phyloP scores from a whole-genome alignment of 35 echinoderm and acorn worm genomes.

The Strongylocentrotus purpuratus region DNA sequence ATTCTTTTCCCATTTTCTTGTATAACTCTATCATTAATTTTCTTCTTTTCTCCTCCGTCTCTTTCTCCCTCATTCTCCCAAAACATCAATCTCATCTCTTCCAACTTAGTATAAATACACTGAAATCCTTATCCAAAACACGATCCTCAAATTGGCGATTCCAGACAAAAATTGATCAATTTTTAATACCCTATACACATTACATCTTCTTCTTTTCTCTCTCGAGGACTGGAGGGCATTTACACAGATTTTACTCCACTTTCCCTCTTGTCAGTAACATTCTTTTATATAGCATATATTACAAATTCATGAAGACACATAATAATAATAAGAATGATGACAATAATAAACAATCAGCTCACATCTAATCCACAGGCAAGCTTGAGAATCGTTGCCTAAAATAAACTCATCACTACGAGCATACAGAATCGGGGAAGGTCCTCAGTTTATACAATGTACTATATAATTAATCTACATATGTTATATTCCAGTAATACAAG shows the following conservation, averaged over 20 bases:
- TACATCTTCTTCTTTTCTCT: background rate
- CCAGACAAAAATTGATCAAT: conserved; percentile 25
- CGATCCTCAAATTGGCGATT: background rate
- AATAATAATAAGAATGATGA: background rate
- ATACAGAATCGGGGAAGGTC: background rate
- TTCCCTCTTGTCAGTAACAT: background rate
- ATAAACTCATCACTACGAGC: background rate
- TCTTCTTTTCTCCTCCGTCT: background rate
- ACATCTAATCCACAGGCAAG: background rate
- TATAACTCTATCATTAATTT: too few species aligned
- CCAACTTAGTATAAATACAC: background rate
- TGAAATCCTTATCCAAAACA: background rate
- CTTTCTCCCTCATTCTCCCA: background rate
- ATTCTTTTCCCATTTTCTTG: too few species aligned
- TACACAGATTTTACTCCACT: background rate
- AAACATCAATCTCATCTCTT: too few species aligned
- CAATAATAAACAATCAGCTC: background rate
- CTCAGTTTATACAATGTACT: background rate
- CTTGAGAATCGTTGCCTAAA: background rate
- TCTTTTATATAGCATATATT: conserved; percentile 4
- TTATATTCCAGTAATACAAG: conserved; percentile 13
- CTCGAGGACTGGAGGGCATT: background rate
- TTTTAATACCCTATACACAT: conserved; percentile 46
- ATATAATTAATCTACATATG: background rate
- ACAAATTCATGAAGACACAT: background rate